These are phyloP conservation scores for Agapetus fuscipes DNA, from an alignment of 2,888 invertebrate species.

Conservation along the genomic window DNA sequence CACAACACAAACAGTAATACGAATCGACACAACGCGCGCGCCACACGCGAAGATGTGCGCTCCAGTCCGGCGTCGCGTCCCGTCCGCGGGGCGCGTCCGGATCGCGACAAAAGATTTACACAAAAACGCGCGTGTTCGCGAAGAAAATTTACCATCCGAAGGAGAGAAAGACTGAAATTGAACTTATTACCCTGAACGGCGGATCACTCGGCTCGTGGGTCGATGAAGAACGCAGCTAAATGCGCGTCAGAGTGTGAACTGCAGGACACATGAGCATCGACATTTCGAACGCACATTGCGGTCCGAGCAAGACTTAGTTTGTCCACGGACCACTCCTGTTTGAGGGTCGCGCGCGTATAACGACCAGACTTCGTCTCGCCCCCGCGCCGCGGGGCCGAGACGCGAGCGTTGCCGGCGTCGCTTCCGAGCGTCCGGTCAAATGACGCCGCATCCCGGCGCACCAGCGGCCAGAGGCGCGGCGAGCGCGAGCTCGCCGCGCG, in stretches of 20 bases:
- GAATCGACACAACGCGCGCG: too few relatives aligned
- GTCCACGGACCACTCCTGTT: slow-evolving; percentile 37
- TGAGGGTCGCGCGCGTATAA: slow-evolving; percentile 32
- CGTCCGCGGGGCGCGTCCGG: too few relatives aligned
- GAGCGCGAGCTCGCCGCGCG: background rate
- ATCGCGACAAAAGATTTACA: too few relatives aligned
- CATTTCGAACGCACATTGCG: slow-evolving; percentile 53
- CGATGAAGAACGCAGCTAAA: slow-evolving; percentile 50
- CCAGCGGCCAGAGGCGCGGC: background rate
- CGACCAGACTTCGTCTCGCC: slow-evolving; percentile 17
- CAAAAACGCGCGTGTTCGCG: too few relatives aligned
- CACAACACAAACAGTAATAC: too few relatives aligned
- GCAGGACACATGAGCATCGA: slow-evolving; percentile 51
- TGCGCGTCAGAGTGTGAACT: slow-evolving; percentile 38
- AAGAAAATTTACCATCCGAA: background rate
- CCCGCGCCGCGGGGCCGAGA: slow-evolving; percentile 23
- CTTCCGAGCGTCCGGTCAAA: slow-evolving; percentile 5
- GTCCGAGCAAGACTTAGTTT: slow-evolving; percentile 34
- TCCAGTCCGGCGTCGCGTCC: too few relatives aligned
- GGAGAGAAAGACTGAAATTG: slow-evolving; percentile 14
- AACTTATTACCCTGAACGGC: slow-evolving; percentile 40
- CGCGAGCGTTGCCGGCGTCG: slow-evolving; percentile 27
- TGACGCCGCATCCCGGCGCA: background rate
- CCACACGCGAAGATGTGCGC: too few relatives aligned
- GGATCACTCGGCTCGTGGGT: slow-evolving; percentile 51